A percentile compares a stretch with the other conserved stretches of the same genome.
These are phyloP conservation scores for Pyrgus malvae DNA, from an alignment of 2,888 invertebrate genomes.

Conservation along the genomic window DNA sequence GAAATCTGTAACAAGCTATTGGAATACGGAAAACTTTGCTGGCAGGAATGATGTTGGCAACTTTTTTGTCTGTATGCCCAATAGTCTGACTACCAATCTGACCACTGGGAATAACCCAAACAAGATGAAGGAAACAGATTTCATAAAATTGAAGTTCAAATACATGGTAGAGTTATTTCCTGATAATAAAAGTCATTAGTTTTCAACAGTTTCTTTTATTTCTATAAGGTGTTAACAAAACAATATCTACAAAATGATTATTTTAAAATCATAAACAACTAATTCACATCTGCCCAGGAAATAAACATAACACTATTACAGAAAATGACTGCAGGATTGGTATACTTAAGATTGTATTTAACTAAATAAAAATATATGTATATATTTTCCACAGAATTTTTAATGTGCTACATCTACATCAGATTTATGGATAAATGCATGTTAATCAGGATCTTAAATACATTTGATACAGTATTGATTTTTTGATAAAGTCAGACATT, in stretches of 20 bases:
- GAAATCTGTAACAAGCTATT: too few relatives aligned
- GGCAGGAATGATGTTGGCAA: too few relatives aligned
- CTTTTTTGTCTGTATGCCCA: too few relatives aligned
- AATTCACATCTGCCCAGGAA: constrained; percentile 19
- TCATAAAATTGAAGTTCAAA: not conserved
- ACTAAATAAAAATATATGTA: not conserved
- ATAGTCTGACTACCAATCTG: too few relatives aligned
- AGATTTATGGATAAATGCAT: constrained; percentile 23
- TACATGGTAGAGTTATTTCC: not conserved
- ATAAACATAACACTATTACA: constrained; percentile 10
- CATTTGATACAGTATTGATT: constrained; percentile 2
- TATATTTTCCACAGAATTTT: not conserved
- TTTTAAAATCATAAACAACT: constrained; percentile 27
- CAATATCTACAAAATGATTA: constrained; percentile 53
- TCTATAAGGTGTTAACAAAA: constrained; percentile 61
- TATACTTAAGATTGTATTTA: not conserved
- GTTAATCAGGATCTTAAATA: constrained; percentile 8
- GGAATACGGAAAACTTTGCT: too few relatives aligned
- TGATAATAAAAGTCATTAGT: constrained; percentile 8
- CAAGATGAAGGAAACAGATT: not conserved
- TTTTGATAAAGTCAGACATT: constrained; percentile 10
- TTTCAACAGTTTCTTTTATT: constrained; percentile 57
- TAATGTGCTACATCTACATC: not conserved
- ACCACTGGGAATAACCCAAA: too few relatives aligned
- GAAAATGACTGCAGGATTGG: not conserved